Base-by-base conservation (phyloP, 1,140 invertebrate species). In the Neodiprion fabricii region DNA sequence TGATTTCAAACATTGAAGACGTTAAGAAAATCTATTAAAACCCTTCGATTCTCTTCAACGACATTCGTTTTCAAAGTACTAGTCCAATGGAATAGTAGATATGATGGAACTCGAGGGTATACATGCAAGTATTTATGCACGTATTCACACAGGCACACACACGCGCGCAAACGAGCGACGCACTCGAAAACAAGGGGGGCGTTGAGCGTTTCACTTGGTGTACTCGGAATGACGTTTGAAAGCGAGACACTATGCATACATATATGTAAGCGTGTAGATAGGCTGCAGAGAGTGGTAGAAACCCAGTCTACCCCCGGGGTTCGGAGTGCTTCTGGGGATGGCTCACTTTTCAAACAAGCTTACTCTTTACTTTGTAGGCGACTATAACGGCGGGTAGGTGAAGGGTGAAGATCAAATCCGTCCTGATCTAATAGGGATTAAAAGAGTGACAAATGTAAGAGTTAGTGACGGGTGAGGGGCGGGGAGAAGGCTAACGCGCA, bases 391-490 rank as follows among this genome's bases (percentile, higher is more conserved):
- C 66, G 70, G 61, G 47, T 23, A 72, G 61, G 48, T 75, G 73
- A 72, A 7, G 28, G 73, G 76, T 72, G 75, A 73, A 77, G 77
- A 80, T 83, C 79, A 83, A 82, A 84, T 82, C 82, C 79, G 74
- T 77, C 74, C 77, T 80, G 82, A 84, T 84, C 82, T 84, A 84
- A 84, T 83, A 83, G 82, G 82, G 82, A 84, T 84, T 84, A 84
- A 83, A 79, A 79, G 80, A 81, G 81, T 84, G 82, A 83, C 81
- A 84, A 82, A 84, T 84, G 79, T 82, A 83, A 83, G 78, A 84
- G 82, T 82, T 83, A 82, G 76, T 76, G 79, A 81, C 75, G 77
- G 72, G 72, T 0, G 9, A 75, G 73, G 75, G 73, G 68, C 65
- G 65, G 67, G 9, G 53, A 17, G 53, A 14, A 61, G 53, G 53